These are phyloP conservation scores for Pachyuromys duprasi DNA, from an alignment of 2,797 vertebrate genomes.

Conservation along the genomic window DNA sequence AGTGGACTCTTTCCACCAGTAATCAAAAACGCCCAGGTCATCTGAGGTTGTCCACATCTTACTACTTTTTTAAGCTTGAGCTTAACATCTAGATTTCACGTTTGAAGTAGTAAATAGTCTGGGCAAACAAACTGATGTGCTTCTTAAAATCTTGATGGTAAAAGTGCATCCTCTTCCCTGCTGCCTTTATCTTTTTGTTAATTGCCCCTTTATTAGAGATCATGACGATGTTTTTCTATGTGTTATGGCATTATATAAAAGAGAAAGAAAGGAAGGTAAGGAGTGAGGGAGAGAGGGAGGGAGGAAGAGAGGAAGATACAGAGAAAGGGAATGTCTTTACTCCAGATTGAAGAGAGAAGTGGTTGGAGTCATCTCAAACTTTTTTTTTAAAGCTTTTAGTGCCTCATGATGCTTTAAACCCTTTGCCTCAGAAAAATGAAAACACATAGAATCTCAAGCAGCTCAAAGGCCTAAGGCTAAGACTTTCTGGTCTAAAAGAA, in stretches of 20 bases:
- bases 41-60: not conserved
- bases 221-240: not conserved
- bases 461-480: not conserved
- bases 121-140: not conserved
- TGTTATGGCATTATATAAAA: not conserved
- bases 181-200: not conserved
- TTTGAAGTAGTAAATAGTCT: not conserved
- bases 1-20: not conserved
- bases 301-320: fast-evolving
- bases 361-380: not conserved
- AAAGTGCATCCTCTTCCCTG: not conserved
- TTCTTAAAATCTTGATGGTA: not conserved
- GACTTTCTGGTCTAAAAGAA: not conserved
- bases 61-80: not conserved
- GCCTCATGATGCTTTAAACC: not conserved
- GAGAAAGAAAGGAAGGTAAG: not conserved
- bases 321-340: not conserved
- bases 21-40: not conserved
- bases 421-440: constrained; percentile 2
- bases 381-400: not conserved
- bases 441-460: not conserved
- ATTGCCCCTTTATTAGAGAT: not conserved
- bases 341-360: not conserved
- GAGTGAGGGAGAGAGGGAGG: not conserved
- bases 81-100: not conserved